These are phyloP conservation scores for Drosophila persimilis DNA, from an alignment of 1,140 invertebrate species.

Conservation along the genomic window DNA sequence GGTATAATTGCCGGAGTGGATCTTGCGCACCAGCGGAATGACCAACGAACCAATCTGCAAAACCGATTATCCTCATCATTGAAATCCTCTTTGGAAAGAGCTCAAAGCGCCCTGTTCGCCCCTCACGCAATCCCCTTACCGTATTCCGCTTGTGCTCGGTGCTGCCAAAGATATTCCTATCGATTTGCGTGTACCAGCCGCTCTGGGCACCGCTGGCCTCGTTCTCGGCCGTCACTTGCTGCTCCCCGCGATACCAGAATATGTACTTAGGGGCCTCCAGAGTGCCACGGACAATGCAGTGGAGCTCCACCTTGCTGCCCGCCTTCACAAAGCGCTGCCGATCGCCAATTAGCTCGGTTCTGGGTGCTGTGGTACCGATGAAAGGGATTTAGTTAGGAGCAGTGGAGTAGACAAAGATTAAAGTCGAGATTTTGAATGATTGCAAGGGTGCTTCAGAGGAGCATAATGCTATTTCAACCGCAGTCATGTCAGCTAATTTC, in stretches of 20 bases:
- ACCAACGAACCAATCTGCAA: conserved; percentile 84
- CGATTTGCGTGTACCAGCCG: conserved; percentile 73
- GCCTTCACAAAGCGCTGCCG: conserved; percentile 85
- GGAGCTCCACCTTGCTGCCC: conserved; percentile 85
- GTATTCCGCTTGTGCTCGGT: conserved; percentile 68
- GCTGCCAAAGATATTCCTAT: conserved; percentile 72
- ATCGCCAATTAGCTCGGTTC: conserved; percentile 85
- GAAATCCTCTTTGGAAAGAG: background rate
- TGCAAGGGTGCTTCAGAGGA: no score
- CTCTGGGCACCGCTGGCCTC: conserved; percentile 35
- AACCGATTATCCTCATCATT: background rate
- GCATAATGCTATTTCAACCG: no score
- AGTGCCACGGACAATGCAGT: conserved; percentile 85
- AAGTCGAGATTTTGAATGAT: background rate
- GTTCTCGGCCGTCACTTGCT: conserved; percentile 83
- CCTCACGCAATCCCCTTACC: conserved; percentile 10
- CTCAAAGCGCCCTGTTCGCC: no score
- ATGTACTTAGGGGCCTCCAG: conserved; percentile 85
- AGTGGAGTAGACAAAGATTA: background rate
- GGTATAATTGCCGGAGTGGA: conserved; percentile 75
- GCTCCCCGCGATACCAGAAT: conserved; percentile 88
- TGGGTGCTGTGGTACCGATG: conserved; percentile 82
- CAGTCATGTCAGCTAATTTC: no score
- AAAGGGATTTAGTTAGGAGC: background rate
- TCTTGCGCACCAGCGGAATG: conserved; percentile 86